A percentile compares a stretch with the other conserved stretches of the same genome.
Evolutionary conservation across 2,113 vertebrate genomes (phyloP).

Genomic region (Tragelaphus scriptus): DNA sequence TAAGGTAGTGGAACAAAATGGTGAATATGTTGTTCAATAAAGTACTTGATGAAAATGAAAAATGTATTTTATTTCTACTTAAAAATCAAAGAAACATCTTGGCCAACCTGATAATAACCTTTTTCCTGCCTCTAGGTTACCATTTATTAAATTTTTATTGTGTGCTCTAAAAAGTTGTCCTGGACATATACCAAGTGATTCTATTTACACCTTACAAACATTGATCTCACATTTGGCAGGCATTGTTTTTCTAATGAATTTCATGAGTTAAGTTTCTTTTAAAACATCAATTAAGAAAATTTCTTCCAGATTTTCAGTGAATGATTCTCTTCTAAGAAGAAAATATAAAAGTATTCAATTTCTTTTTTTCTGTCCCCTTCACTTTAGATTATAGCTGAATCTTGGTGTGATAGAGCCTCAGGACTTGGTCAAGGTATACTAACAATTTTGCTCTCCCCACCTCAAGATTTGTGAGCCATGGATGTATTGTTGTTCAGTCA

Average conservation of each 20-base stretch:
- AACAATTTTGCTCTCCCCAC: background rate
- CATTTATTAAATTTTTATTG: background rate
- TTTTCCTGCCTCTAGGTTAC: background rate
- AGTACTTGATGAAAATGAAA: background rate
- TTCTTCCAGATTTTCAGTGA: background rate
- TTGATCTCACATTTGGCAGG: background rate
- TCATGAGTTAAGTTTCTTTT: background rate
- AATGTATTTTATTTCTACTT: background rate
- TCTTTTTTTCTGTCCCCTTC: background rate
- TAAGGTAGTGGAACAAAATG: background rate
- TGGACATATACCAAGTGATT: background rate
- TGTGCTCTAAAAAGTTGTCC: background rate
- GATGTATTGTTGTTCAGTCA: background rate
- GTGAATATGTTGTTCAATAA: background rate
- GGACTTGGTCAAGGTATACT: background rate
- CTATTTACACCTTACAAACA: background rate
- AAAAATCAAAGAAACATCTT: background rate
- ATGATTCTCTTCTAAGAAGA: background rate
- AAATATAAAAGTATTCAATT: background rate
- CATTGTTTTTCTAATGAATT: background rate
- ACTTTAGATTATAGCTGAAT: background rate
- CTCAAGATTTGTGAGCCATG: background rate
- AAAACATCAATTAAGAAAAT: background rate
- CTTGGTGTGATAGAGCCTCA: background rate
- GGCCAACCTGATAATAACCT: background rate